Evolutionary conservation across 2,888 invertebrate genomes (phyloP).

Genomic region (Heliconius cydno): DNA sequence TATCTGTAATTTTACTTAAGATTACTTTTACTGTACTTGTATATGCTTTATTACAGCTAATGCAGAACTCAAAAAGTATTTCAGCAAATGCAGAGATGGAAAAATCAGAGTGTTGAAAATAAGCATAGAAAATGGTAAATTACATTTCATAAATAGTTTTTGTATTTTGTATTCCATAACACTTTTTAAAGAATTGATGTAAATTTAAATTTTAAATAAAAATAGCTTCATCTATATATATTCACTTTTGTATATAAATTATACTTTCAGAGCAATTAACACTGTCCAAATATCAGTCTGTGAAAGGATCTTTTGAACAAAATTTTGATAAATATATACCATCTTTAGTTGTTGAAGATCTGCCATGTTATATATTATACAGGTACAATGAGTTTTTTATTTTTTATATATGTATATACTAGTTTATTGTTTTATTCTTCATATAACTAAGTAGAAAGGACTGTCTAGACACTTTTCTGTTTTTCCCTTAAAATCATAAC

Average conservation of each 20-base stretch:
- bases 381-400: conserved; percentile 75
- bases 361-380: conserved; percentile 96
- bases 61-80: conserved; percentile 90
- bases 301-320: conserved; percentile 91
- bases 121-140: conserved; percentile 92
- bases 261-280: conserved; percentile 89
- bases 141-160: neutral
- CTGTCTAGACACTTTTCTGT: neutral
- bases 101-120: conserved; percentile 92
- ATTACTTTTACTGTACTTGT: too few species aligned
- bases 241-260: neutral
- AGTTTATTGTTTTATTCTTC: too few species aligned
- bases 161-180: neutral
- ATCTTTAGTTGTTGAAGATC: conserved; percentile 88
- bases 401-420: neutral
- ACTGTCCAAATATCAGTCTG: conserved; percentile 86
- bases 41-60: conserved; percentile 86
- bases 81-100: conserved; percentile 92
- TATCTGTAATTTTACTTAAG: neutral
- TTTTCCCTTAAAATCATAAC: too few species aligned
- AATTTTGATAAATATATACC: conserved; percentile 91
- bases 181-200: neutral
- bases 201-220: neutral
- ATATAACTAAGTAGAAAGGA: neutral
- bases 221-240: neutral